Conservation (phyloP, 2,888 invertebrate species). For the Pammene fasciana region DNA sequence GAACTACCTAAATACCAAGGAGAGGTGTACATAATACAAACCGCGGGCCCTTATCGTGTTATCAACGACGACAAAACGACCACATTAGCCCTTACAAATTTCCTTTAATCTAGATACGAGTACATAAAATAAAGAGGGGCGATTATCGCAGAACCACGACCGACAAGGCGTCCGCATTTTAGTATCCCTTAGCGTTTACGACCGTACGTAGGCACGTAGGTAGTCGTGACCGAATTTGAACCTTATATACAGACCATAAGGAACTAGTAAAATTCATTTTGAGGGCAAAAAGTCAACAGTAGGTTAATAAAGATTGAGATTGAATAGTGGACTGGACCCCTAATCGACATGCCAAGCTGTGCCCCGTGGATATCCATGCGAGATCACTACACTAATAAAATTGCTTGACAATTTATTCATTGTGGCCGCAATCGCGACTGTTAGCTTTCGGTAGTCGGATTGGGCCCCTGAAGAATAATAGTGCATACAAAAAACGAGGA, state of each 20-base stretch:
- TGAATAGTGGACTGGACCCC: background rate
- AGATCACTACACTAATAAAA: no score
- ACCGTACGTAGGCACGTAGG: background rate
- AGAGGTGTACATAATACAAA: no score
- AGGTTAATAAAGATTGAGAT: background rate
- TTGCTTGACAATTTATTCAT: no score
- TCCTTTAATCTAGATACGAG: constrained; percentile 14
- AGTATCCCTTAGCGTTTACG: constrained; percentile 17
- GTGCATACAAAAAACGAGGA: no score
- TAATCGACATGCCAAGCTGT: no score
- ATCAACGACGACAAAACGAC: constrained; percentile 8
- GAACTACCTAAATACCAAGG: no score
- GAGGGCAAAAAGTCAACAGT: constrained; percentile 14
- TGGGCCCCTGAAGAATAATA: no score
- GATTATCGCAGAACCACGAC: constrained; percentile 17
- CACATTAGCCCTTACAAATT: constrained; percentile 20
- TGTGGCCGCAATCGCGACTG: no score
- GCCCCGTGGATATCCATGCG: no score
- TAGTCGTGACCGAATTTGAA: background rate
- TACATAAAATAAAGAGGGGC: constrained; percentile 29
- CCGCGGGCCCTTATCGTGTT: no score
- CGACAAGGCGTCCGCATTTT: constrained; percentile 9
- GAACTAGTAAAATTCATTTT: no score
- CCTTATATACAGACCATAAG: background rate
- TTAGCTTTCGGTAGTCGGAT: no score